A percentile compares a stretch with the other conserved stretches of the same genome.
These are phyloP conservation scores for Protomyctophum bolini DNA, from an alignment of 2,113 vertebrate genomes.

Conservation along the genomic window DNA sequence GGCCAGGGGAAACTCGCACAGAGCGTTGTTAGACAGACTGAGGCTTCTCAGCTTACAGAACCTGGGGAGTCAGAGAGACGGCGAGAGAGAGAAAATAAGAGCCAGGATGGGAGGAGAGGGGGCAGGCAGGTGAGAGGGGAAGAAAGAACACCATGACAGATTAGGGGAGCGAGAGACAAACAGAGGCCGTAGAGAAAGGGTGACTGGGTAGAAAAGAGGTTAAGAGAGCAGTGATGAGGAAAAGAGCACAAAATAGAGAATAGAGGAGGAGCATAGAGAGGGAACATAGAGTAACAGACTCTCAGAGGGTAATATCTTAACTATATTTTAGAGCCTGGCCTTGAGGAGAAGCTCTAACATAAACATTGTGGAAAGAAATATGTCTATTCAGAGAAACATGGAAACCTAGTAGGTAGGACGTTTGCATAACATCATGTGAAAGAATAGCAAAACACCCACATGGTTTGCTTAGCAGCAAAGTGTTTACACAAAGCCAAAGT, in stretches of 20 bases:
- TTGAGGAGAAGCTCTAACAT: neutral
- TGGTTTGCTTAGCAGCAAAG: slow-evolving; percentile 30
- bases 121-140: neutral
- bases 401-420: slow-evolving; percentile 7
- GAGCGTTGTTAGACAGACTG: slow-evolving; percentile 93
- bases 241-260: neutral
- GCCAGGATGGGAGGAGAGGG: neutral
- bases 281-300: neutral
- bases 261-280: no score
- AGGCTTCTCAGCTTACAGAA: slow-evolving; percentile 95
- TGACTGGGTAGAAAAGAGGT: neutral
- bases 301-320: slow-evolving; percentile 11
- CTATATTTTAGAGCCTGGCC: slow-evolving; percentile 17
- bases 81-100: neutral
- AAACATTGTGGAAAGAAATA: slow-evolving; percentile 15
- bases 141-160: neutral
- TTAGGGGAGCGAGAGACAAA: neutral
- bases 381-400: slow-evolving; percentile 17
- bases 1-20: slow-evolving; percentile 88
- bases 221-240: no score
- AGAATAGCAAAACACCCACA: slow-evolving; percentile 1
- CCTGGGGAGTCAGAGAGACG: slow-evolving; percentile 66
- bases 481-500: slow-evolving; percentile 32
- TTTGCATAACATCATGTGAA: neutral
- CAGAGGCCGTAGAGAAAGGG: neutral